These are phyloP conservation scores for Agrotis ipsilon DNA, from an alignment of 2,888 invertebrate genomes.

Conservation along the genomic window DNA sequence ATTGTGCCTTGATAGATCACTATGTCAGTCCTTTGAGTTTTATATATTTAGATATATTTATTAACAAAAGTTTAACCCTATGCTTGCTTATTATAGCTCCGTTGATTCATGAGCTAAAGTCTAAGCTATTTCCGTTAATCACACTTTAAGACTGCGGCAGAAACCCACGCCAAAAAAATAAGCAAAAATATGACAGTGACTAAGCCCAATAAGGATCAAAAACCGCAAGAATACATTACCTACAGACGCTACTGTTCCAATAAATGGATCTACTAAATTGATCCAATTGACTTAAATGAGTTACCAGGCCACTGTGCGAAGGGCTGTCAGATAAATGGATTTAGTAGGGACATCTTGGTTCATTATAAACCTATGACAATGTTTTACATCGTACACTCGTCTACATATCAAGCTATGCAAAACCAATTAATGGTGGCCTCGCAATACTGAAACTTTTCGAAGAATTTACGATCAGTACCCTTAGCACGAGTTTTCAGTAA, in stretches of 20 bases:
- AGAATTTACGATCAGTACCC: no score
- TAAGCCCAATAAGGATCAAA: neutral
- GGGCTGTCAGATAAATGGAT: slow-evolving; percentile 40
- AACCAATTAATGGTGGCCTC: no score
- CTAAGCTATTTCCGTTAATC: neutral
- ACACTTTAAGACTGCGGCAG: neutral
- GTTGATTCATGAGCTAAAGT: neutral
- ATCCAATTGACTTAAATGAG: slow-evolving; percentile 61
- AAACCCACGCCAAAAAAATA: neutral
- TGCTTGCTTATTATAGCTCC: neutral
- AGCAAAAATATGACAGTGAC: neutral
- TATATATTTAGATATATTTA: no score
- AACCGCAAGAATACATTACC: slow-evolving; percentile 14
- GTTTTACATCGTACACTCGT: neutral
- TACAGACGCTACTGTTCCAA: neutral
- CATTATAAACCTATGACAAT: slow-evolving; percentile 8
- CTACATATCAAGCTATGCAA: no score
- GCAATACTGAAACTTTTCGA: no score
- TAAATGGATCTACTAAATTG: slow-evolving; percentile 53
- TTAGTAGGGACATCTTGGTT: neutral
- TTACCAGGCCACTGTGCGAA: slow-evolving; percentile 56
- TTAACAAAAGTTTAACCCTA: no score
- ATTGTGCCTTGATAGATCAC: no score
- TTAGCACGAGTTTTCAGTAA: no score
- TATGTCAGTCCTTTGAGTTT: no score